phyloP scores from a whole-genome alignment of 2,797 vertebrate species.

The Erpetoichthys calabaricus region DNA sequence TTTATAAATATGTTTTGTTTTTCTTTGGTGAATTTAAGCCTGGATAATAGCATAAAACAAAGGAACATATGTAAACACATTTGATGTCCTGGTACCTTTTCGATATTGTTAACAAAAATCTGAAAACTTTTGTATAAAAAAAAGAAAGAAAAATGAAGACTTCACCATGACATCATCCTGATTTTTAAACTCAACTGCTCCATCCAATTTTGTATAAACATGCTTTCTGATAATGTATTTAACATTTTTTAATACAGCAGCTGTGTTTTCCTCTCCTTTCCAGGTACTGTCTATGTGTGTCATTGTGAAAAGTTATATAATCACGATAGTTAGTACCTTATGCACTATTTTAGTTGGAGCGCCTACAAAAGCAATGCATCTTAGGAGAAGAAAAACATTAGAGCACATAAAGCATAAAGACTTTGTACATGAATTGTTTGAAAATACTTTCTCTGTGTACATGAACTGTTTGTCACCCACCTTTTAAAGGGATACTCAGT shows the following conservation, averaged over 20 bases:
- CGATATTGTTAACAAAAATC: slow-evolving; percentile 55
- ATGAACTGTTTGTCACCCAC: slow-evolving; percentile 9
- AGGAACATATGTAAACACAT: slow-evolving; percentile 45
- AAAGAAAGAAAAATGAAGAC: slow-evolving; percentile 16
- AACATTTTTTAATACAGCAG: slow-evolving; percentile 54
- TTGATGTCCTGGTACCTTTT: slow-evolving; percentile 65
- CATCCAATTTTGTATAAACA: slow-evolving; percentile 57
- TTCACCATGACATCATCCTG: slow-evolving; percentile 25
- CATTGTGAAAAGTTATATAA: slow-evolving; percentile 54
- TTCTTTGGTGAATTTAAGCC: slow-evolving; percentile 53
- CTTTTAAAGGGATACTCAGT: slow-evolving; percentile 3
- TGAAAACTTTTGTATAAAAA: slow-evolving; percentile 49
- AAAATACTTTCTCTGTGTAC: slow-evolving; percentile 4
- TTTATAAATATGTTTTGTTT: slow-evolving; percentile 51
- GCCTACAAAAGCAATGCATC: slow-evolving; percentile 47
- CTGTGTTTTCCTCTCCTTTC: slow-evolving; percentile 41
- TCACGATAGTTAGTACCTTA: slow-evolving; percentile 51
- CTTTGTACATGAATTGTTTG: slow-evolving; percentile 15
- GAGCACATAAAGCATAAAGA: slow-evolving; percentile 36
- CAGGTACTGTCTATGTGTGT: slow-evolving; percentile 46
- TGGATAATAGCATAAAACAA: slow-evolving; percentile 50
- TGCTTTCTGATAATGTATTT: slow-evolving; percentile 54
- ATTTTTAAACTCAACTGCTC: slow-evolving; percentile 37
- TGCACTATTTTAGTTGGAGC: slow-evolving; percentile 57
- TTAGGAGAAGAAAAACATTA: slow-evolving; percentile 29